Evolutionary conservation across 2,888 invertebrate species (phyloP).

Genomic region (Dyspetes luteomarginatus): DNA sequence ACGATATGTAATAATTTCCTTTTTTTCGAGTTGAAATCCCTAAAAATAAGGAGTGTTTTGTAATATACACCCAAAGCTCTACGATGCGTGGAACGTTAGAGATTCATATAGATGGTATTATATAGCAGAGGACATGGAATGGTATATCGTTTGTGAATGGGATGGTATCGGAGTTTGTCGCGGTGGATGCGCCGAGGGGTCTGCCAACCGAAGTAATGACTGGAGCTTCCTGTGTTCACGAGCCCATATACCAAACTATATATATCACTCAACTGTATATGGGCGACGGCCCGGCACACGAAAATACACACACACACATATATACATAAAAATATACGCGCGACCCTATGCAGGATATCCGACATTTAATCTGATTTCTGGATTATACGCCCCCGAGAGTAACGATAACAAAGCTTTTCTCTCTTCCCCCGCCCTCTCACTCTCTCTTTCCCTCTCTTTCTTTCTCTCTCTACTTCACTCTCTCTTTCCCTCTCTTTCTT

Average conservation of each 20-base stretch:
- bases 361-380: constrained; percentile 83
- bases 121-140: constrained; percentile 35
- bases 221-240: constrained; percentile 81
- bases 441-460: constrained; percentile 33
- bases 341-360: constrained; percentile 82
- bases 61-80: constrained; percentile 15
- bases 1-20: too few relatives aligned
- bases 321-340: constrained; percentile 44
- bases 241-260: constrained; percentile 68
- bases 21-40: too few relatives aligned
- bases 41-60: background rate
- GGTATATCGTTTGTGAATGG: constrained; percentile 73
- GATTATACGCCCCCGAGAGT: constrained; percentile 78
- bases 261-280: constrained; percentile 33
- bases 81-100: background rate
- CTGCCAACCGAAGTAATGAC: constrained; percentile 80
- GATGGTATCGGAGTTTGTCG: constrained; percentile 80
- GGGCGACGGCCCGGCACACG: constrained; percentile 43
- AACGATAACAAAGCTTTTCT: constrained; percentile 73
- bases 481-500: constrained; percentile 23
- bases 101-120: background rate
- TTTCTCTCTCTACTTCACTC: constrained; percentile 23
- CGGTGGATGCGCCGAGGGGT: constrained; percentile 79
- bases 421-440: constrained; percentile 10
- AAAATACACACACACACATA: background rate